Evolutionary conservation across 2,888 invertebrate genomes (phyloP), one percentile per base, ranked within the genome.

Genomic region (Epirrhoe alternata): DNA sequence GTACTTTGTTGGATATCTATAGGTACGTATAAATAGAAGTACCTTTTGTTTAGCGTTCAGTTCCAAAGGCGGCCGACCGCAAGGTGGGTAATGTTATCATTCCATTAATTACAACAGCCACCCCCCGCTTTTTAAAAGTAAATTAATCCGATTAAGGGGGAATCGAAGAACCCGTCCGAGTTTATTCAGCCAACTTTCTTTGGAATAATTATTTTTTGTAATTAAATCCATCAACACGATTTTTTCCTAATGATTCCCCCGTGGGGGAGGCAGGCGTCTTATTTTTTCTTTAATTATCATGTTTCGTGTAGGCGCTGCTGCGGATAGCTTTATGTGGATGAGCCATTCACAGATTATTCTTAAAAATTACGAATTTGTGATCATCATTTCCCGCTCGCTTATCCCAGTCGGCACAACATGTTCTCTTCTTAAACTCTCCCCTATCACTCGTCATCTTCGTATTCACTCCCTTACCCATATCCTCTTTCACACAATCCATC

Each of bases 191-290:
- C 86, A 92, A 92, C 87, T 92, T 92, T 92, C 92, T 92, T 90
- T 88, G 82, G 89, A 91, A 92, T 93, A 92, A 93, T 93, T 92
- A 93, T 93, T 92, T 92, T 92, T 93, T 92, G 92, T 92, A 93
- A 93, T 93, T 93, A 93, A 93, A 93, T 93, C 93, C 93, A 92
- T 93, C 92, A 93, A 93, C 92, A 92, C 92, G 92, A 93, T 92
- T 93, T 93, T 92, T 92, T 93, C 90, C 87, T 93, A 93, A 92
- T 92, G 92, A 92, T 92, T 90, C 89, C 88, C 92, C 90, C 90
- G 80, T 71, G 91, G 76, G 80, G 68, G 83, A 80, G 74, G 77
- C 77, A 77, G 82, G 74, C 72, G 72, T 76, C 84, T 84, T 80
- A 83, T 86, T 86, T 87, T 84, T 84, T 85, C 83, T 83, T 81